phyloP scores from a whole-genome alignment of 30 jellyfish, hydroid and myxozoan species.

The Aurelia aurita region DNA sequence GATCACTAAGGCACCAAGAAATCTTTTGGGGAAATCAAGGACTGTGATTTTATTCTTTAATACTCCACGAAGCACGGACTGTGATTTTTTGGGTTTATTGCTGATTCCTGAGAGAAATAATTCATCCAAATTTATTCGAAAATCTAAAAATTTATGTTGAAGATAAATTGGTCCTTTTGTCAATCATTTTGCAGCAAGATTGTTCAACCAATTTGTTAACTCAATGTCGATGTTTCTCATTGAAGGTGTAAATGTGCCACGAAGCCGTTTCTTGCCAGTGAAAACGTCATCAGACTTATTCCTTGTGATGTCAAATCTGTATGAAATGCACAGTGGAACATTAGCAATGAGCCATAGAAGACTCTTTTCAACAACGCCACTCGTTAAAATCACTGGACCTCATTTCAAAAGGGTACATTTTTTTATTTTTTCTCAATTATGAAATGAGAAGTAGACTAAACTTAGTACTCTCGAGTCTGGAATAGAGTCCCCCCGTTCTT shows the following conservation, averaged over 20 bases:
- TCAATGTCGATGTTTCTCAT: not conserved
- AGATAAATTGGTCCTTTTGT: not conserved
- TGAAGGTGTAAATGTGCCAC: constrained; percentile 96
- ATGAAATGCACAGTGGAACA: constrained; percentile 87
- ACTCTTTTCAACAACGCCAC: constrained; percentile 88
- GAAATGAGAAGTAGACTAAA: too few species aligned
- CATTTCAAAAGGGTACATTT: constrained; percentile 79
- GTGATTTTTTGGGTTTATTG: too few species aligned
- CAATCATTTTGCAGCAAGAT: not conserved
- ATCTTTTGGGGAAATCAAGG: too few species aligned
- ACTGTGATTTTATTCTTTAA: too few species aligned
- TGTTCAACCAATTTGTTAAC: not conserved
- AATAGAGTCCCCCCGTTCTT: too few species aligned
- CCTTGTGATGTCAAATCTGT: constrained; percentile 89
- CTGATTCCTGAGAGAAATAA: too few species aligned
- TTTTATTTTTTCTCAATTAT: too few species aligned
- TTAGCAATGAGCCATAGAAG: constrained; percentile 87
- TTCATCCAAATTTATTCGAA: too few species aligned
- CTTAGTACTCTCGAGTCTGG: too few species aligned
- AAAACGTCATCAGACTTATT: constrained; percentile 92
- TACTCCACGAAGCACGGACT: too few species aligned
- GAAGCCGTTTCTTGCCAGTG: constrained; percentile 98
- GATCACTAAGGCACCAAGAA: too few species aligned
- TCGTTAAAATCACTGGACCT: constrained; percentile 88
- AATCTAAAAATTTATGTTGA: too few species aligned